phyloP scores from a whole-genome alignment of 2,113 vertebrate species.

The Xiphorhynchus elegans region DNA sequence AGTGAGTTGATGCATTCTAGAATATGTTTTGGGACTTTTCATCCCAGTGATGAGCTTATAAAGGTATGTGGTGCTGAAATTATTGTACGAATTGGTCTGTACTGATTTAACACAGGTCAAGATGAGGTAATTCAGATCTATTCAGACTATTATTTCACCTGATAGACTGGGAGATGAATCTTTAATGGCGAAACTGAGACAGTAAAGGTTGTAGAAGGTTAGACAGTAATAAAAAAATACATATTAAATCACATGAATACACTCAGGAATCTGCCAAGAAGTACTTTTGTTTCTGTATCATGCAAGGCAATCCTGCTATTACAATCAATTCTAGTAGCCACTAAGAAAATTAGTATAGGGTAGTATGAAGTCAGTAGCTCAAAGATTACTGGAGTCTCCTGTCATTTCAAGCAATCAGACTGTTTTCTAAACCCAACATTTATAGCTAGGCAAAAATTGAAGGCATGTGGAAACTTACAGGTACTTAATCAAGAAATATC shows the following conservation, averaged over 20 bases:
- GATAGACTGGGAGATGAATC: slow-evolving; percentile 69
- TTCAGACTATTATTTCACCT: slow-evolving; percentile 66
- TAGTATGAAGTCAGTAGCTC: slow-evolving; percentile 51
- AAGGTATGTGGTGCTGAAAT: background rate
- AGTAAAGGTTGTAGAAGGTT: slow-evolving; percentile 75
- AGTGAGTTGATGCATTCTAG: background rate
- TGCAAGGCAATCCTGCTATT: slow-evolving; percentile 53
- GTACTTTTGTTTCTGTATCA: slow-evolving; percentile 51
- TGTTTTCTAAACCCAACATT: slow-evolving; percentile 24
- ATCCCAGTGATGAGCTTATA: background rate
- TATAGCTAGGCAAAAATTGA: background rate
- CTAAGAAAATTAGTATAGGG: slow-evolving; percentile 60
- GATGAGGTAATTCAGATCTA: slow-evolving; percentile 58
- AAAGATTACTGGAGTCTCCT: slow-evolving; percentile 44
- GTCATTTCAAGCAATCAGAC: slow-evolving; percentile 48
- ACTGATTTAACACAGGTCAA: slow-evolving; percentile 61
- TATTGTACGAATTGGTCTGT: background rate
- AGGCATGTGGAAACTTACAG: background rate
- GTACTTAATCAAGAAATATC: background rate
- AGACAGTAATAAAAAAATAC: slow-evolving; percentile 74
- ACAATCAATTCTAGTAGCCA: slow-evolving; percentile 69
- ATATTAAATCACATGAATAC: slow-evolving; percentile 74
- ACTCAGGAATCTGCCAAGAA: slow-evolving; percentile 63
- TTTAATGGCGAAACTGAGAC: slow-evolving; percentile 75
- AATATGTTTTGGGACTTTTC: background rate